Evolutionary conservation across 2,113 vertebrate species (phyloP), one percentile per base, ranked within the genome.

Genomic region (Sinosuthora webbiana): DNA sequence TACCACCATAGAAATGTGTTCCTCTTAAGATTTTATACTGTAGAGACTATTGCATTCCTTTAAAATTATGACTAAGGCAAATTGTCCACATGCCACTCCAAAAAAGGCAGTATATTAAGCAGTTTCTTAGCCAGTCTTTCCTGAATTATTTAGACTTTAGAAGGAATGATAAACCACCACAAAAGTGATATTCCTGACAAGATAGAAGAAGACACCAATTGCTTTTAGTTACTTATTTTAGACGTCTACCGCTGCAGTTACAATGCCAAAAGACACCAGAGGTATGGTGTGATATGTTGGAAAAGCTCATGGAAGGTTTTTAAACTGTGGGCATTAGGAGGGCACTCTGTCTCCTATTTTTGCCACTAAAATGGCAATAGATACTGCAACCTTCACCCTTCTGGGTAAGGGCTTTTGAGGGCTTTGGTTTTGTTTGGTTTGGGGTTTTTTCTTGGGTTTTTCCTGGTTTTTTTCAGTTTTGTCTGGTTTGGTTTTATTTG

Each of bases 31-130:
- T 67, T 76, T 80, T 81, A 83, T 60, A 90, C 47, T 86, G 45
- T 11, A 88, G 41, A 93, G 44, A 55, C 42, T 55, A 67, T 28
- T 60, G 56, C 55, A 67, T 86, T 80, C 68, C 73, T 92, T 88
- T 69, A 74, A 93, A 93, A 93, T 67, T 77, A 87, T 85, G 59
- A 92, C 57, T 67, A 70, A 67, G 52, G 60, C 56, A 74, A 94
- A 80, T 44, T 83, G 44, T 92, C 60, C 44, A 92, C 71, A 67
- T 65, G 59, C 68, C 78, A 76, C 64, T 88, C 67, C 92, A 94
- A 86, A 95, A 94, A 94, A 92, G 79, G 55, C 68, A 69, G 79
- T 31, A 49, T n/a, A 83, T 70, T 74, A 88, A 75, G 47, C 41
- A 87, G 52, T 44, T 87, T 53, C 47, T 82, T 82, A 84, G 33